Evolutionary conservation across 2,113 vertebrate species (phyloP).

Genomic region (Stomatorhinus ivindoensis): DNA sequence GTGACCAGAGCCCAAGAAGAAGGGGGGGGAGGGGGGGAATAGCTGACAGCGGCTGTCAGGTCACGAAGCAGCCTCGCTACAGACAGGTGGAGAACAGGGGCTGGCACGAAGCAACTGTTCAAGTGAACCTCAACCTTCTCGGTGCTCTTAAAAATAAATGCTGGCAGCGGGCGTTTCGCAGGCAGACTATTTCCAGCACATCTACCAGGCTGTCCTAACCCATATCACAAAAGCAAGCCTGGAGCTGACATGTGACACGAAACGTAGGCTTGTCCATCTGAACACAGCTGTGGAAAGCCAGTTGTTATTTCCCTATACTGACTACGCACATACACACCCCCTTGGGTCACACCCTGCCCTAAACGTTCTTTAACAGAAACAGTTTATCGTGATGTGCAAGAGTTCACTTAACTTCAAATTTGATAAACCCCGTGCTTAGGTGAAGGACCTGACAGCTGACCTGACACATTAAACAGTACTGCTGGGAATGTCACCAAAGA

Average conservation of each 20-base stretch:
- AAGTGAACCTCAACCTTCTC: conserved; percentile 50
- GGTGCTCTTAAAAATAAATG: conserved; percentile 52
- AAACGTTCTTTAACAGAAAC: not conserved
- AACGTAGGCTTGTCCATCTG: conserved; percentile 9
- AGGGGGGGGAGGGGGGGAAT: not conserved
- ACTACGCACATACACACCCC: not conserved
- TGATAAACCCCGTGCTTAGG: not conserved
- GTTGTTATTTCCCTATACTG: not conserved
- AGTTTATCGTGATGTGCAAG: not conserved
- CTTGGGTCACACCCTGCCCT: not conserved
- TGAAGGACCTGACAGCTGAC: not conserved
- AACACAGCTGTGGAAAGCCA: not conserved
- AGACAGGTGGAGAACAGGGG: conserved; percentile 2
- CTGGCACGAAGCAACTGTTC: conserved; percentile 28
- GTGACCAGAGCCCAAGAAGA: not conserved
- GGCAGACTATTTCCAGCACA: conserved; percentile 46
- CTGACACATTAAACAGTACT: not conserved
- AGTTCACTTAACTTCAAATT: not conserved
- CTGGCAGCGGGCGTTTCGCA: conserved; percentile 31
- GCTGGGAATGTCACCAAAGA: not conserved
- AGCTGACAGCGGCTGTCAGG: not conserved
- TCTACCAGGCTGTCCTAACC: conserved; percentile 17
- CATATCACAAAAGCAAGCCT: conserved; percentile 19
- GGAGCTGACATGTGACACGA: conserved; percentile 25
- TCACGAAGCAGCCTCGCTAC: not conserved